These are phyloP conservation scores for Megaceryle alcyon DNA, from an alignment of 2,797 vertebrate species.

Conservation along the genomic window DNA sequence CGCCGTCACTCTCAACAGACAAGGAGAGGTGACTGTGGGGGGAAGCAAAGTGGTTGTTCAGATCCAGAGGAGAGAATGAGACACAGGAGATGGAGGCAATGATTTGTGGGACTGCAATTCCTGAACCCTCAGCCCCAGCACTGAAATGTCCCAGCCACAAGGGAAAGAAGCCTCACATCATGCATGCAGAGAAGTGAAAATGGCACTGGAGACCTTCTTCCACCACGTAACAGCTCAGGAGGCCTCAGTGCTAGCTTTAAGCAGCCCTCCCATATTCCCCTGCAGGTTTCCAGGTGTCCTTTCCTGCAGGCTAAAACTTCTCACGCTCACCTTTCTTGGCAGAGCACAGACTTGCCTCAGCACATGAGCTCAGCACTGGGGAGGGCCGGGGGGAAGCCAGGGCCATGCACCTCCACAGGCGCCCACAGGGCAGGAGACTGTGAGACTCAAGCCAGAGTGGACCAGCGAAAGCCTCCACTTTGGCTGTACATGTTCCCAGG, in stretches of 20 bases:
- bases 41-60: neutral
- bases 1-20: conserved; percentile 91
- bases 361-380: neutral
- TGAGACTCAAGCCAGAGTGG: neutral
- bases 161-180: neutral
- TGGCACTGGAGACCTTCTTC: neutral
- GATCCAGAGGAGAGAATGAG: neutral
- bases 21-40: conserved; percentile 86
- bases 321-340: neutral
- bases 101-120: neutral
- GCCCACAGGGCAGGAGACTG: neutral
- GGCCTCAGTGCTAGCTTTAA: neutral
- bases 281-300: neutral
- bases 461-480: neutral
- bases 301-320: neutral
- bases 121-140: neutral
- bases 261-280: neutral
- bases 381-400: neutral
- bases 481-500: neutral
- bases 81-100: neutral
- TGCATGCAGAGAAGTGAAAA: neutral
- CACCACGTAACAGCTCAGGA: neutral
- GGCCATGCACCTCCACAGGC: neutral
- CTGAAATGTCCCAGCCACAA: neutral
- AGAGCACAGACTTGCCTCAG: neutral